Percentiles rank a stretch among this genome's conserved stretches.
Evolutionary conservation across 2,113 vertebrate genomes (phyloP).

Genomic region (Addax nasomaculatus): DNA sequence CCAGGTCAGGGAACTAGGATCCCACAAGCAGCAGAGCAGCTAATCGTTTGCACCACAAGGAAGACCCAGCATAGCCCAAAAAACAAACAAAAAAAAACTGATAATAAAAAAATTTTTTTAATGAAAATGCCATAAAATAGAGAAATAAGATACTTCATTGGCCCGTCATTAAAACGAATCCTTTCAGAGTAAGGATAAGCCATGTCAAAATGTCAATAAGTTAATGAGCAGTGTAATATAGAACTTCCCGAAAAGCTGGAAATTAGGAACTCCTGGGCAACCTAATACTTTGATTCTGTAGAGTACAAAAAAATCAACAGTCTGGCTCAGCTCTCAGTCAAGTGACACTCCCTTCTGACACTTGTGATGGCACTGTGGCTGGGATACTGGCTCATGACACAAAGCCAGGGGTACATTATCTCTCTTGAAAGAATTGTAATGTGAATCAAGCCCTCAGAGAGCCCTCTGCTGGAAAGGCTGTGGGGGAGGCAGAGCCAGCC

Average conservation of each 20-base stretch:
- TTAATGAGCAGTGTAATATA: neutral
- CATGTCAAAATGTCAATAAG: neutral
- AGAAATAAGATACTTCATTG: neutral
- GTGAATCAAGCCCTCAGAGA: neutral
- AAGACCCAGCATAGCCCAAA: neutral
- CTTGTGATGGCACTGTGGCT: neutral
- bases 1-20: neutral
- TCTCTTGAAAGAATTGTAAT: slow-evolving; percentile 4
- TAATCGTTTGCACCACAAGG: neutral
- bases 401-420: slow-evolving; percentile 8
- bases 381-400: neutral
- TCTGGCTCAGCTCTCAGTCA: neutral
- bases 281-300: neutral
- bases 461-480: neutral
- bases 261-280: slow-evolving; percentile 7
- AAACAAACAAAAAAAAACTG: neutral
- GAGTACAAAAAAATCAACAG: neutral
- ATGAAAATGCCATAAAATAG: neutral
- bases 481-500: neutral
- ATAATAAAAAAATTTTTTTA: neutral
- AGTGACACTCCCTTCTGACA: neutral
- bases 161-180: neutral
- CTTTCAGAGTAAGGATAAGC: neutral
- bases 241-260: neutral
- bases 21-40: neutral